These are phyloP conservation scores for Caenorhabditis remanei DNA, from an alignment of 1,140 invertebrate species.

Conservation along the genomic window DNA sequence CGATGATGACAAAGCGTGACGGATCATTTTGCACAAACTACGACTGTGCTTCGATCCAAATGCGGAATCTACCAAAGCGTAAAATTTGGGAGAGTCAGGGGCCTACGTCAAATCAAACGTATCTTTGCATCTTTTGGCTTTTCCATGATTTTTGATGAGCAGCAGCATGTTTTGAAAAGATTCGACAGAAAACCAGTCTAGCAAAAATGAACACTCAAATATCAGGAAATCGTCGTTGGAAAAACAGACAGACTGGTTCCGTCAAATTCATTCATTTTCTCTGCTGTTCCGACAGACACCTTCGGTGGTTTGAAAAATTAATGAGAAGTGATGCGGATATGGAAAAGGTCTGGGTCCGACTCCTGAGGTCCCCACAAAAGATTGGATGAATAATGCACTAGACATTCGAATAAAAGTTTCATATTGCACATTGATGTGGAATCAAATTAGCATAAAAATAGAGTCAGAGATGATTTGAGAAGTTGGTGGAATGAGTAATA, in stretches of 20 bases:
- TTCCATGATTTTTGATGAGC: slow-evolving; percentile 1
- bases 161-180: not conserved
- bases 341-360: too few species aligned
- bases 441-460: too few species aligned
- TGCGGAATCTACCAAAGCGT: not conserved
- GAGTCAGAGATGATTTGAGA: too few species aligned
- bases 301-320: not conserved
- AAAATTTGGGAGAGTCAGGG: not conserved
- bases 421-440: too few species aligned
- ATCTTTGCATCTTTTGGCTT: not conserved
- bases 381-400: not conserved
- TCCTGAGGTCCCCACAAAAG: too few species aligned
- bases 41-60: not conserved
- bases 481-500: too few species aligned
- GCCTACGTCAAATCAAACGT: slow-evolving; percentile 27
- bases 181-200: too few species aligned
- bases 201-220: too few species aligned
- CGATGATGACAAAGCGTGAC: not conserved
- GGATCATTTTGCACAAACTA: slow-evolving; percentile 9
- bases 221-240: too few species aligned
- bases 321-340: not conserved
- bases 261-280: not conserved
- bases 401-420: not conserved
- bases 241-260: too few species aligned
- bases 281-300: not conserved